Percentiles rank a stretch among this genome's conserved stretches.
These are phyloP conservation scores for Azorinus chamasolen DNA, from an alignment of 2,888 invertebrate species.

Conservation along the genomic window DNA sequence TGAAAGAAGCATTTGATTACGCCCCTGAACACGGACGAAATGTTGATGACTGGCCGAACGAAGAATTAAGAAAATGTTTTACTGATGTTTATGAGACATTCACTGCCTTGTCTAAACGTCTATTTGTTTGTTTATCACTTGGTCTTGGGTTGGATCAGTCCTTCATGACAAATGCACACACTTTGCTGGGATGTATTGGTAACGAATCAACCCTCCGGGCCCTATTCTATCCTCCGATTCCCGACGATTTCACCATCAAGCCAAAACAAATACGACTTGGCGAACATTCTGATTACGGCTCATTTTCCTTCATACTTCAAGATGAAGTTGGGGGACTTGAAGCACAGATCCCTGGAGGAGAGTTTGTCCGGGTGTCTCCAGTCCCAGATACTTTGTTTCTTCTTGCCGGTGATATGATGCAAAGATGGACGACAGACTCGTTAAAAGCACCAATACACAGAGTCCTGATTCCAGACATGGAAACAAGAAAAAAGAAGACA, in stretches of 20 bases:
- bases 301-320: conserved; percentile 68
- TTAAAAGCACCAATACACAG: conserved; percentile 89
- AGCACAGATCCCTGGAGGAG: conserved; percentile 90
- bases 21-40: conserved; percentile 3
- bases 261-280: conserved; percentile 68
- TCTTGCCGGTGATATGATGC: conserved; percentile 92
- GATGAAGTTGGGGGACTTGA: conserved; percentile 67
- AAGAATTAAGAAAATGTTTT: conserved; percentile 8
- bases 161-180: conserved; percentile 25
- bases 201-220: conserved; percentile 16
- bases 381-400: conserved; percentile 92
- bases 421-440: conserved; percentile 91
- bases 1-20: conserved; percentile 48
- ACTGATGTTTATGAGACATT: conserved; percentile 10
- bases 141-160: conserved; percentile 9
- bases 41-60: background rate
- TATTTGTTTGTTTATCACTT: conserved; percentile 24
- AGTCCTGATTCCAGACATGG: conserved; percentile 62
- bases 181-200: conserved; percentile 6
- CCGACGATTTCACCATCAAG: conserved; percentile 34
- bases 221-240: conserved; percentile 28
- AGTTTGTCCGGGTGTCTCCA: conserved; percentile 92
- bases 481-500: conserved; percentile 19
- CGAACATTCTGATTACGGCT: conserved; percentile 71
- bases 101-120: conserved; percentile 11